Conservation (phyloP, 2,113 vertebrate species). For the Dermatemys mawii region DNA sequence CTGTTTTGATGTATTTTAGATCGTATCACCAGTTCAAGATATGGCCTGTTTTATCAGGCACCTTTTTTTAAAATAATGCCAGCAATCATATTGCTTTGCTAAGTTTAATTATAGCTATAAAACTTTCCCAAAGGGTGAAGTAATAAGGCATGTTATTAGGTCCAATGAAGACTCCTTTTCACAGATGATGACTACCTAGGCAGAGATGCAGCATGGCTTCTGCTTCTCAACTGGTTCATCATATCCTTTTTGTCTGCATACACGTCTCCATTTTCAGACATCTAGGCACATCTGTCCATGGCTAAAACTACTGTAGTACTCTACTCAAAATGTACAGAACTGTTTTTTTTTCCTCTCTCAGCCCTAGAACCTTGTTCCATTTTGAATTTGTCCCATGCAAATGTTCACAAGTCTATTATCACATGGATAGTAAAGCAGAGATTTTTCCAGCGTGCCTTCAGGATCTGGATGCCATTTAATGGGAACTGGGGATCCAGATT, state of each 20-base stretch:
- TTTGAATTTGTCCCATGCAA: background rate
- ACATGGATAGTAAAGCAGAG: background rate
- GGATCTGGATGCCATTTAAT: background rate
- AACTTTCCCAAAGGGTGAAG: background rate
- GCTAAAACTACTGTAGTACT: background rate
- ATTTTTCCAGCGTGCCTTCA: background rate
- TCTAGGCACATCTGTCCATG: background rate
- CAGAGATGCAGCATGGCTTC: background rate
- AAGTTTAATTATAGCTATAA: background rate
- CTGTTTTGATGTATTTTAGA: background rate
- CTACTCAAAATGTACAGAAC: background rate
- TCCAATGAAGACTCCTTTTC: background rate
- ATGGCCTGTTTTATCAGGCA: background rate
- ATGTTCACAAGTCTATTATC: background rate
- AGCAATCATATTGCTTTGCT: background rate
- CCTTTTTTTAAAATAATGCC: background rate
- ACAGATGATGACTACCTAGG: background rate
- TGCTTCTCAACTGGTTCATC: accelerated
- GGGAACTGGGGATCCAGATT: background rate
- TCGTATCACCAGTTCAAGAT: background rate
- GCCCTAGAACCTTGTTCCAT: background rate
- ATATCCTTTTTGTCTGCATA: background rate
- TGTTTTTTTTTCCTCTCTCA: background rate
- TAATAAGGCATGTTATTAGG: background rate
- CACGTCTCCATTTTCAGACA: background rate